Conservation (phyloP, 2,888 invertebrate genomes). For the Acrocyrtus sp. region DNA sequence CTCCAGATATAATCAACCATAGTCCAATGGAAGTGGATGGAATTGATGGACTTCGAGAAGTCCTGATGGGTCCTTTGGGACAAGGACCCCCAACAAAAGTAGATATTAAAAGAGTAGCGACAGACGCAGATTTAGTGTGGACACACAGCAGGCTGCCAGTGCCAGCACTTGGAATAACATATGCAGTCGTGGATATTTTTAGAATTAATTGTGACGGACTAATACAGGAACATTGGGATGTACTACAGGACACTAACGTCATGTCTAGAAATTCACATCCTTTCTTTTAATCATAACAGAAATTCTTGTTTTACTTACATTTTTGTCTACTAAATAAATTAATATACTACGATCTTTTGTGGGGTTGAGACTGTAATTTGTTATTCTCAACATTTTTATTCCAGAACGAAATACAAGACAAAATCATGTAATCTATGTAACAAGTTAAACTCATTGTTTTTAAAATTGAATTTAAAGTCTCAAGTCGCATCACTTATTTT, state of each 20-base stretch:
- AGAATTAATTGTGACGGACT: slow-evolving; percentile 39
- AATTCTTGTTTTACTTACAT: too few species aligned
- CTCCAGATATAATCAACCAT: slow-evolving; percentile 36
- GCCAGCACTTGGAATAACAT: slow-evolving; percentile 17
- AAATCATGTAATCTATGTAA: too few species aligned
- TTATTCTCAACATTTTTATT: too few species aligned
- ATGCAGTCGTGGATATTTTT: slow-evolving; percentile 49
- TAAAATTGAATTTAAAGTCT: too few species aligned
- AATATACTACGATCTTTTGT: too few species aligned
- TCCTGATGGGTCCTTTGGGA: slow-evolving; percentile 38
- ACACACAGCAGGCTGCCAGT: slow-evolving; percentile 15
- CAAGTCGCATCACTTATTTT: too few species aligned
- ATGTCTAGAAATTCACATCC: slow-evolving; percentile 26
- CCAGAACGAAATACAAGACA: too few species aligned
- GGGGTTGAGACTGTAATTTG: too few species aligned
- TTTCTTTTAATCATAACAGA: slow-evolving; percentile 27
- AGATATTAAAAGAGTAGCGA: slow-evolving; percentile 27
- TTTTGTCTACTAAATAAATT: too few species aligned
- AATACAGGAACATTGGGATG: slow-evolving; percentile 55
- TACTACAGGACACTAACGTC: slow-evolving; percentile 39
- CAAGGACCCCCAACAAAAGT: slow-evolving; percentile 32
- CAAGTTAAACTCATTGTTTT: too few species aligned
- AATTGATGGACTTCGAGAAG: neutral
- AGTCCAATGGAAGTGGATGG: slow-evolving; percentile 23
- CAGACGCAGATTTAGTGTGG: slow-evolving; percentile 48